Conservation (phyloP, 2,888 invertebrate species). For the Leucozona laternaria region DNA sequence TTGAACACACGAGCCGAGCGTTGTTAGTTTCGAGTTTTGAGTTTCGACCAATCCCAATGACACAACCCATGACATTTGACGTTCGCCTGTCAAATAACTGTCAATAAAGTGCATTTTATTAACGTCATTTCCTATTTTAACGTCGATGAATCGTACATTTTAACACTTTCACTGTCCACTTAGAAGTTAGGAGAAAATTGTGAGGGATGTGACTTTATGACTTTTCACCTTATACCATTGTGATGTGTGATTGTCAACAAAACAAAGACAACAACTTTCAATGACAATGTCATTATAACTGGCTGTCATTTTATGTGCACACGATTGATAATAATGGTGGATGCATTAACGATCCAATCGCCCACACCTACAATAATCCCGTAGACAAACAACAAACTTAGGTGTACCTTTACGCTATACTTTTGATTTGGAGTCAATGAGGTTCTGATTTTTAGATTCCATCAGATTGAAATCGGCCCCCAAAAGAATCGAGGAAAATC, state of each 20-base stretch:
- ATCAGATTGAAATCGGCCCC: slow-evolving; percentile 21
- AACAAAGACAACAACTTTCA: slow-evolving; percentile 37
- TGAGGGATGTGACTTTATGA: slow-evolving; percentile 68
- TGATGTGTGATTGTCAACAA: not conserved
- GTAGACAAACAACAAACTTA: slow-evolving; percentile 10
- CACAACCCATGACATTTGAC: slow-evolving; percentile 59
- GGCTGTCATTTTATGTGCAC: slow-evolving; percentile 44
- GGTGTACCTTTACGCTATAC: too few species aligned
- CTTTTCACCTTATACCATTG: slow-evolving; percentile 47
- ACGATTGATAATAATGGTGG: slow-evolving; percentile 61
- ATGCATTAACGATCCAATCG: slow-evolving; percentile 52
- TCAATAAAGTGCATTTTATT: slow-evolving; percentile 66
- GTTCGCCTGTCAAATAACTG: slow-evolving; percentile 70
- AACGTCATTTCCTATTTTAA: slow-evolving; percentile 60
- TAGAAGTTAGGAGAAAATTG: not conserved
- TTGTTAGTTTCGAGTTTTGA: not conserved
- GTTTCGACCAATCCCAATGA: slow-evolving; percentile 41
- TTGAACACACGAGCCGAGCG: slow-evolving; percentile 25
- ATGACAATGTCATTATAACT: slow-evolving; percentile 31
- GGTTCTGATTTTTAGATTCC: slow-evolving; percentile 42
- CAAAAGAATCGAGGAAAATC: slow-evolving; percentile 39
- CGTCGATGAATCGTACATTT: slow-evolving; percentile 34
- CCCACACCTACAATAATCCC: slow-evolving; percentile 33
- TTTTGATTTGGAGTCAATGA: slow-evolving; percentile 41
- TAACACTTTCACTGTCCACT: slow-evolving; percentile 40